These are phyloP conservation scores for Drosophila melanosoma DNA, from an alignment of 2,888 invertebrate genomes.

Conservation along the genomic window DNA sequence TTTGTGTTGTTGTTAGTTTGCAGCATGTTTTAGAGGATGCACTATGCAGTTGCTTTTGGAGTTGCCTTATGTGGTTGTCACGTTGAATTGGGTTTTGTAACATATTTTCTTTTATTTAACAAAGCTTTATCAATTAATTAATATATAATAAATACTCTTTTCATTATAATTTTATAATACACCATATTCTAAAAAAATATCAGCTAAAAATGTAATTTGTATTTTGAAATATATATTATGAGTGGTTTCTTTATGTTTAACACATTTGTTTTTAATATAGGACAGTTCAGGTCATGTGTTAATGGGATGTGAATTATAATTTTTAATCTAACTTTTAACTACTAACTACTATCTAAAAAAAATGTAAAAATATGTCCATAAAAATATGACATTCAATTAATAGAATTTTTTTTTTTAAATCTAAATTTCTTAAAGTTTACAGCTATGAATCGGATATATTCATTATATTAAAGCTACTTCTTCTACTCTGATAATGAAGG, in stretches of 20 bases:
- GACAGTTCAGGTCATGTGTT: too few species aligned
- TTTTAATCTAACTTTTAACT: background rate
- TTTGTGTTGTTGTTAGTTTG: conserved; percentile 53
- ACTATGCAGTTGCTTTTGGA: conserved; percentile 18
- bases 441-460: background rate
- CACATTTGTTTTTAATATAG: background rate
- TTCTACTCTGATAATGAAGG: background rate
- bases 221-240: background rate
- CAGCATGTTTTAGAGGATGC: conserved; percentile 14
- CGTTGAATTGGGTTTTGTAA: conserved; percentile 52
- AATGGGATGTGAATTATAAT: background rate
- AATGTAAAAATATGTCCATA: background rate
- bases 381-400: too few species aligned
- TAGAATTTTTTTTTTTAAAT: too few species aligned
- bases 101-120: conserved; percentile 8
- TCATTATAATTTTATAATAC: background rate
- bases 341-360: background rate
- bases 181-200: background rate
- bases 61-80: conserved; percentile 19
- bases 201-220: background rate
- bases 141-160: background rate
- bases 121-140: background rate
- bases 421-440: background rate
- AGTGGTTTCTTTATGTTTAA: background rate
- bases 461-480: background rate